Percentiles rank a stretch among this genome's conserved stretches.
Conservation (phyloP, 2,888 invertebrate species). For the Eudemis profundana region DNA sequence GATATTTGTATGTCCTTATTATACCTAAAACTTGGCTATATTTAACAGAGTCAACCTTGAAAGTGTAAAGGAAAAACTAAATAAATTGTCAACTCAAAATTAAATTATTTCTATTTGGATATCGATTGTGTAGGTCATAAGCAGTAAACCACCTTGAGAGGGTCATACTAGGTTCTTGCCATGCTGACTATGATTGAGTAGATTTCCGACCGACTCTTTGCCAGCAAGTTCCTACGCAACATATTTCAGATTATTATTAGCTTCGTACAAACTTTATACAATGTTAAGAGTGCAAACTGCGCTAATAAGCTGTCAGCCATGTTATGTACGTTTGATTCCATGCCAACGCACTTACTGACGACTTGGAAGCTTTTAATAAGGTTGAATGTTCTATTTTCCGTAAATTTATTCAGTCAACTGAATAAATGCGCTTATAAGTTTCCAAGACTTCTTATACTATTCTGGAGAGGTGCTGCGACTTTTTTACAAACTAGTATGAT, state of each 20-base stretch:
- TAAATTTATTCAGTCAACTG: constrained; percentile 20
- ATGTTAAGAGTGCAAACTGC: constrained; percentile 6
- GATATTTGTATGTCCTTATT: too few relatives aligned
- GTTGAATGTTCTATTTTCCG: background rate
- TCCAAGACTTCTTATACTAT: constrained; percentile 2
- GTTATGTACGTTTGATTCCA: constrained; percentile 26
- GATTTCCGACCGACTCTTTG: background rate
- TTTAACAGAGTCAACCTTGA: too few relatives aligned
- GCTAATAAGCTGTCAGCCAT: constrained; percentile 25
- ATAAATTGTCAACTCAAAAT: too few relatives aligned
- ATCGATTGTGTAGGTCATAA: too few relatives aligned
- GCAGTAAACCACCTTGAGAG: too few relatives aligned
- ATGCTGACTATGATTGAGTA: too few relatives aligned
- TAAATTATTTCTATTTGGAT: too few relatives aligned
- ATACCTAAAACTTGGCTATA: too few relatives aligned
- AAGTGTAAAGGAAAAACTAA: too few relatives aligned
- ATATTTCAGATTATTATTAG: constrained; percentile 1
- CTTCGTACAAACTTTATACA: constrained; percentile 9
- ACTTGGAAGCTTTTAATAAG: constrained; percentile 10
- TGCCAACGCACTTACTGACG: constrained; percentile 27
- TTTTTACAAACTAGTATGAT: constrained; percentile 3
- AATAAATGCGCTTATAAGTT: background rate
- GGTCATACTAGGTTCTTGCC: too few relatives aligned
- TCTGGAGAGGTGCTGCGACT: background rate
- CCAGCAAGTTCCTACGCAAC: too few relatives aligned